Conservation (phyloP, 1,140 invertebrate species). For the Drosophila bocki region DNA sequence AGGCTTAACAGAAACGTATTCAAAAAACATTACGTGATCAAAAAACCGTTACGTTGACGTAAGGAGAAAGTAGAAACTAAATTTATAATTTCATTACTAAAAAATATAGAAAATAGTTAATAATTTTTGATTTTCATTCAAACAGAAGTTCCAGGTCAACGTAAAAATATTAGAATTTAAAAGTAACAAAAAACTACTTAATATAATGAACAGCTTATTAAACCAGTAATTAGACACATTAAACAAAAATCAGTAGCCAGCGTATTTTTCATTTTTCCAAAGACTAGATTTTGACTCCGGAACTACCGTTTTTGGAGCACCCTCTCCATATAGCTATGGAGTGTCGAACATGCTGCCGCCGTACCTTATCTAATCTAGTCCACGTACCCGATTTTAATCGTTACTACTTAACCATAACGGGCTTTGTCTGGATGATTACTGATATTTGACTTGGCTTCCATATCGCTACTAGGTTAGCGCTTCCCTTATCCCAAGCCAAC, state of each 20-base stretch:
- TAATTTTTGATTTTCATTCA: too few relatives aligned
- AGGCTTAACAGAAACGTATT: neutral
- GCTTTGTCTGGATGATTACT: constrained; percentile 30
- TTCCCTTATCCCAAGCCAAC: neutral
- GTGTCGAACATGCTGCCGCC: neutral
- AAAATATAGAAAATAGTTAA: too few relatives aligned
- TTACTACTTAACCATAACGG: constrained; percentile 33
- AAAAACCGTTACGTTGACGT: neutral
- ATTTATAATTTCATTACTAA: too few relatives aligned
- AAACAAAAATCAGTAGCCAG: too few relatives aligned
- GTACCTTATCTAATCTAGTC: constrained; percentile 66
- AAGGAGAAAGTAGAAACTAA: neutral
- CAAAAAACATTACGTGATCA: neutral
- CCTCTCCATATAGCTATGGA: neutral
- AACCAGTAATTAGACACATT: too few relatives aligned
- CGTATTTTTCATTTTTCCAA: too few relatives aligned
- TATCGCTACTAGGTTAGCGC: constrained; percentile 7
- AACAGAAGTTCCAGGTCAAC: too few relatives aligned
- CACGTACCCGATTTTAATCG: constrained; percentile 22
- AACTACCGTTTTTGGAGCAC: constrained; percentile 4
- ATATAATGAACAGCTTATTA: too few relatives aligned
- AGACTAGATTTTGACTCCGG: neutral
- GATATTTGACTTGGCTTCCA: constrained; percentile 46
- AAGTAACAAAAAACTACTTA: too few relatives aligned
- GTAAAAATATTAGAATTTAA: too few relatives aligned